phyloP scores from a whole-genome alignment of 2,888 invertebrate genomes.

The Carcina quercana region DNA sequence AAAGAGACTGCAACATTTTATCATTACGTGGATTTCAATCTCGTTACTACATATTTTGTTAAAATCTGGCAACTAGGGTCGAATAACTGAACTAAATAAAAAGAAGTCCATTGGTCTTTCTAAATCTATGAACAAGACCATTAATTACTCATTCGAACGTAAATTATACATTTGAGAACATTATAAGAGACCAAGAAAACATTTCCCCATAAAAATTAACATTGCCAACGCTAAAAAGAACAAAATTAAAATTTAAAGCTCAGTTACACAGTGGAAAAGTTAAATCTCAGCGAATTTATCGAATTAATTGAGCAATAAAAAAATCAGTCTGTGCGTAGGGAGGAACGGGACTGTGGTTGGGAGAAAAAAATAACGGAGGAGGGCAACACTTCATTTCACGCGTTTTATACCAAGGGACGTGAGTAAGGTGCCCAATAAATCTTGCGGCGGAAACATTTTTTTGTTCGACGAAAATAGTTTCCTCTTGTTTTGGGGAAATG shows the following conservation, averaged over 20 bases:
- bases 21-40: no score
- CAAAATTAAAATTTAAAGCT: slow-evolving; percentile 31
- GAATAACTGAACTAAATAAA: no score
- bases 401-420: slow-evolving; percentile 57
- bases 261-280: slow-evolving; percentile 32
- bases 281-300: slow-evolving; percentile 42
- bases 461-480: slow-evolving; percentile 70
- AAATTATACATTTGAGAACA: no score
- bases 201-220: no score
- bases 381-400: slow-evolving; percentile 71
- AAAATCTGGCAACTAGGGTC: no score
- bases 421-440: slow-evolving; percentile 59
- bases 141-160: no score
- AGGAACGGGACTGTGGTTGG: slow-evolving; percentile 26
- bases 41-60: no score
- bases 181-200: no score
- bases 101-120: no score
- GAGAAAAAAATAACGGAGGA: slow-evolving; percentile 41
- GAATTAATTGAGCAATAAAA: slow-evolving; percentile 64
- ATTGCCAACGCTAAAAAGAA: no score
- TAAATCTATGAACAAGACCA: no score
- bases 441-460: slow-evolving; percentile 65
- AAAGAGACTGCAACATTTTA: no score
- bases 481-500: slow-evolving; percentile 60
- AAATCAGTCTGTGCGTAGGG: slow-evolving; percentile 39